Evolutionary conservation across 2,888 invertebrate species (phyloP).

Genomic region (Morinoia aosen): DNA sequence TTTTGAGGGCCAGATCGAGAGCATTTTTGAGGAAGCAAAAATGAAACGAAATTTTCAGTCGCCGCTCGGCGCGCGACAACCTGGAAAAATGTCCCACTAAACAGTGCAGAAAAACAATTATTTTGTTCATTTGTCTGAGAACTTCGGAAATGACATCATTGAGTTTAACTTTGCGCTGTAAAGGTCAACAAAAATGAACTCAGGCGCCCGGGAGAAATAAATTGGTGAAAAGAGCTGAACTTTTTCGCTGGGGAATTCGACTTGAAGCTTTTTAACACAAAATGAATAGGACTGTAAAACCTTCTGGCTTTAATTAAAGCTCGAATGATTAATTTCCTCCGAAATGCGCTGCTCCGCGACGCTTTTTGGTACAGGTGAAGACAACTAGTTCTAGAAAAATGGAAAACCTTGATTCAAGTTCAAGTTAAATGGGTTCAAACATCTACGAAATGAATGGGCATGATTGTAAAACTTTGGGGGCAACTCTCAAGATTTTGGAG

Average conservation of each 20-base stretch:
- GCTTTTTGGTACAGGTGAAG: neutral
- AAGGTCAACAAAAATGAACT: neutral
- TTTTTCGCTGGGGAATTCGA: neutral
- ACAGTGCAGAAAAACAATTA: neutral
- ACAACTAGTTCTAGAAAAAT: neutral
- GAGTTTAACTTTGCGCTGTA: constrained; percentile 4
- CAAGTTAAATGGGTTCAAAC: neutral
- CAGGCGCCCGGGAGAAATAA: neutral
- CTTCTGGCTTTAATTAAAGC: neutral
- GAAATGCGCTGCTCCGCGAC: neutral
- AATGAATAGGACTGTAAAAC: neutral
- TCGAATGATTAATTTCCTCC: neutral
- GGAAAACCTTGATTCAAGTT: neutral
- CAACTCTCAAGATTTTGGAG: neutral
- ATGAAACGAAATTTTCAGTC: neutral
- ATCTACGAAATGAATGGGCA: neutral
- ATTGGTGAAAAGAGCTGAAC: neutral
- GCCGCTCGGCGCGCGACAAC: neutral
- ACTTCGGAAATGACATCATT: neutral
- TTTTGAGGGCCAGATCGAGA: neutral
- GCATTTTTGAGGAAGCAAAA: neutral
- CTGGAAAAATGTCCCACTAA: neutral
- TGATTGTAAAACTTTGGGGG: neutral
- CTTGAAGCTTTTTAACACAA: neutral
- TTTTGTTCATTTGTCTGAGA: neutral